Evolutionary conservation across 2,113 vertebrate genomes (phyloP).

Genomic region (Eidolon helvum): DNA sequence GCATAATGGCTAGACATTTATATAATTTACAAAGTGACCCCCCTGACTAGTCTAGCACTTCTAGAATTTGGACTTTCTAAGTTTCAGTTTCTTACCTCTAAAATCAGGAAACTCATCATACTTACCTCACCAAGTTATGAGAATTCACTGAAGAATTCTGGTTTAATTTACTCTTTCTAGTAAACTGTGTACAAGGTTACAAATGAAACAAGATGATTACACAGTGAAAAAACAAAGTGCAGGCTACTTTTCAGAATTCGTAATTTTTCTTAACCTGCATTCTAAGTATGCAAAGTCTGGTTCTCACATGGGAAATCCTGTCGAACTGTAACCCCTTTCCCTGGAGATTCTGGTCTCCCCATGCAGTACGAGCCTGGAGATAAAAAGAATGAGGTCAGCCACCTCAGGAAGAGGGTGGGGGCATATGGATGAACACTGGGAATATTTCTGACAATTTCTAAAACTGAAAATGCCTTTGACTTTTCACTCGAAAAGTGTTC

Average conservation of each 20-base stretch:
- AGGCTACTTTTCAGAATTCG: not conserved
- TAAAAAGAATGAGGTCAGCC: not conserved
- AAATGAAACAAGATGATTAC: not conserved
- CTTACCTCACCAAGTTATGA: not conserved
- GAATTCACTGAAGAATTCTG: not conserved
- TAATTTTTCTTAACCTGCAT: not conserved
- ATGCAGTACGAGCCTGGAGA: not conserved
- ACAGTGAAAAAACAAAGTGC: not conserved
- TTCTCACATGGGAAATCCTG: not conserved
- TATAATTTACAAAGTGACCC: too few species aligned
- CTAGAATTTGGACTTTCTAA: not conserved
- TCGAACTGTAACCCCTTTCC: not conserved
- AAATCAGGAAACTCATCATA: not conserved
- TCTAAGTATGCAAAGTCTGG: not conserved
- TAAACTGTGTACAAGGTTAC: not conserved
- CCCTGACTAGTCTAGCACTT: too few species aligned
- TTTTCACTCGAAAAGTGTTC: not conserved
- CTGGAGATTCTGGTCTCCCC: not conserved
- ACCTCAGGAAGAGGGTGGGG: not conserved
- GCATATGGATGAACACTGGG: not conserved
- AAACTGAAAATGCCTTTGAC: slow-evolving; percentile 32
- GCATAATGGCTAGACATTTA: too few species aligned
- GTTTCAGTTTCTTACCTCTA: not conserved
- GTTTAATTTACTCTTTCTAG: not conserved
- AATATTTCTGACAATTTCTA: not conserved